phyloP scores from a whole-genome alignment of 23 tunicate species.

The Aplidium turbinatum region DNA sequence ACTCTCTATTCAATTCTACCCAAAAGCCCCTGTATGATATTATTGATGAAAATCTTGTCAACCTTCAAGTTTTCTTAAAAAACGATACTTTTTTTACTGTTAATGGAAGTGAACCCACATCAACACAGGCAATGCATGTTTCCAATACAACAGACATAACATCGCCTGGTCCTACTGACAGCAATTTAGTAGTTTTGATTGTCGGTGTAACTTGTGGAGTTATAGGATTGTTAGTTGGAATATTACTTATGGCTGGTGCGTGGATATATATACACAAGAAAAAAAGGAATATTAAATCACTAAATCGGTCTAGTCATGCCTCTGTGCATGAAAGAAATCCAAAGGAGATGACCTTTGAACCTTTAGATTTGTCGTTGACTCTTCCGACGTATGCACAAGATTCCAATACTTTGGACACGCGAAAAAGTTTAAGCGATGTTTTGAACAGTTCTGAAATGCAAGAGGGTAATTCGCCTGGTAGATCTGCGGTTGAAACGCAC shows the following conservation, averaged over 20 bases:
- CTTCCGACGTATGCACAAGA: slow-evolving; percentile 26
- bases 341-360: slow-evolving; percentile 63
- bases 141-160: too few relatives aligned
- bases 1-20: too few relatives aligned
- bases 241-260: slow-evolving; percentile 18
- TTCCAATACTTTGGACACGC: neutral
- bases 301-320: slow-evolving; percentile 13
- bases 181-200: slow-evolving; percentile 23
- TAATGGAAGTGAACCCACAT: too few relatives aligned
- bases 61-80: too few relatives aligned
- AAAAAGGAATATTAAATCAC: neutral
- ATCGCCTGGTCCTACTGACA: too few relatives aligned
- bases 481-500: neutral
- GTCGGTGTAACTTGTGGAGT: slow-evolving; percentile 55
- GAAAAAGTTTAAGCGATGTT: slow-evolving; percentile 2
- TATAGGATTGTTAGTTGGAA: slow-evolving; percentile 47
- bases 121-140: too few relatives aligned
- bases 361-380: slow-evolving; percentile 56
- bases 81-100: too few relatives aligned
- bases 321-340: slow-evolving; percentile 57
- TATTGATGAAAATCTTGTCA: too few relatives aligned
- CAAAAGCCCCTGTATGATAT: too few relatives aligned
- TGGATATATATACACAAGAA: slow-evolving; percentile 33
- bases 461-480: too few relatives aligned
- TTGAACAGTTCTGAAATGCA: too few relatives aligned